Conservation (phyloP, 2,888 invertebrate genomes). For the Hirudinaria manillensis region DNA sequence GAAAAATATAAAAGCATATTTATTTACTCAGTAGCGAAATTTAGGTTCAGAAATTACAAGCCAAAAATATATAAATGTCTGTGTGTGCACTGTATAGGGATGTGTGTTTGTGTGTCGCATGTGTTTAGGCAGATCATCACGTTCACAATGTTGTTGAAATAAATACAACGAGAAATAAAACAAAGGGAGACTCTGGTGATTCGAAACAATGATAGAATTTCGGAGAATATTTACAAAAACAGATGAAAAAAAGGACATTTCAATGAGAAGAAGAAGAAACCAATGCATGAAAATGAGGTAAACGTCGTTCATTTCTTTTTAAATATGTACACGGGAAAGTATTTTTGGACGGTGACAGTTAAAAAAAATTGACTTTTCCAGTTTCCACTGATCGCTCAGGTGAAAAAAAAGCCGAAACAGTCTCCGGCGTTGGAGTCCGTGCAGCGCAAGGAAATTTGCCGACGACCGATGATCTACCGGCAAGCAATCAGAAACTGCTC, state of each 20-base stretch:
- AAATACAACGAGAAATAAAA: neutral
- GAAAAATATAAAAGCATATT: constrained; percentile 12
- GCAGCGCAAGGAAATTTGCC: no score
- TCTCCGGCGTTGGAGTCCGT: no score
- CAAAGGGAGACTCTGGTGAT: neutral
- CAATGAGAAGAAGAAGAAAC: neutral
- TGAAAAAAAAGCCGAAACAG: no score
- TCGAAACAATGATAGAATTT: neutral
- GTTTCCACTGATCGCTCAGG: no score
- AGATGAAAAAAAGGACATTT: neutral
- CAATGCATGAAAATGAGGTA: neutral
- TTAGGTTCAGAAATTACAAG: neutral
- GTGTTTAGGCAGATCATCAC: neutral
- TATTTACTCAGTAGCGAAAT: neutral
- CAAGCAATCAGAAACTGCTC: no score
- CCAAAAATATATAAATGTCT: neutral
- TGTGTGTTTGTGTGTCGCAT: neutral
- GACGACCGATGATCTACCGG: no score
- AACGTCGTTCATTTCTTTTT: neutral
- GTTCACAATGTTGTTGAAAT: neutral
- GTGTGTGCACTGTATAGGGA: neutral
- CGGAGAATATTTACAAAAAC: constrained; percentile 11
- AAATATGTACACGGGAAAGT: neutral
- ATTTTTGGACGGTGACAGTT: neutral
- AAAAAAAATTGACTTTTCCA: neutral